Conservation (phyloP, 1,140 invertebrate genomes). For the Ephestia elutella region DNA sequence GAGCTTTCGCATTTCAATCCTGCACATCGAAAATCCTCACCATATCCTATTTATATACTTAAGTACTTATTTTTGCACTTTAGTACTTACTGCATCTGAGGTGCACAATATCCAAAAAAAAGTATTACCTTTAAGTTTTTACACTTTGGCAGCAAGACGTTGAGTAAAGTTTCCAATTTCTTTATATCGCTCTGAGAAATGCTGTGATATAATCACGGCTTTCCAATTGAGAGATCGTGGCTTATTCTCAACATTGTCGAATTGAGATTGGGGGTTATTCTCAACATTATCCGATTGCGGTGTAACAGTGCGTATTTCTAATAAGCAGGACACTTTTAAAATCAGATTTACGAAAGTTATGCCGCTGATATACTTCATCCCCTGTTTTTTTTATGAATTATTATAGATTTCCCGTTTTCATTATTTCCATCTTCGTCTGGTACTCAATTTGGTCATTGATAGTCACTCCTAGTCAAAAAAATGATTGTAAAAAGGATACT, state of each 20-base stretch:
- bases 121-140: not conserved
- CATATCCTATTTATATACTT: too few relatives aligned
- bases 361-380: not conserved
- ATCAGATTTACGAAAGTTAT: not conserved
- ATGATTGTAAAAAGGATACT: too few relatives aligned
- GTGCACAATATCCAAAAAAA: too few relatives aligned
- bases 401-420: not conserved
- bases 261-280: not conserved
- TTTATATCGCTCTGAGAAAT: not conserved
- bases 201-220: not conserved
- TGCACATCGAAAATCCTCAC: too few relatives aligned
- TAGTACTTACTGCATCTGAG: too few relatives aligned
- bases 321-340: not conserved
- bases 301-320: not conserved
- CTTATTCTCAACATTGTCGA: not conserved
- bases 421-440: too few relatives aligned
- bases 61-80: too few relatives aligned
- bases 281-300: too few relatives aligned
- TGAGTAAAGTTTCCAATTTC: not conserved
- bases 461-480: too few relatives aligned
- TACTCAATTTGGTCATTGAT: too few relatives aligned
- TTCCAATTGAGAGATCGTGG: too few relatives aligned
- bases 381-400: not conserved
- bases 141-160: not conserved
- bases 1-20: too few relatives aligned